Evolutionary conservation across 2,888 invertebrate genomes (phyloP).

Genomic region (Lasioglossum oenotherae): DNA sequence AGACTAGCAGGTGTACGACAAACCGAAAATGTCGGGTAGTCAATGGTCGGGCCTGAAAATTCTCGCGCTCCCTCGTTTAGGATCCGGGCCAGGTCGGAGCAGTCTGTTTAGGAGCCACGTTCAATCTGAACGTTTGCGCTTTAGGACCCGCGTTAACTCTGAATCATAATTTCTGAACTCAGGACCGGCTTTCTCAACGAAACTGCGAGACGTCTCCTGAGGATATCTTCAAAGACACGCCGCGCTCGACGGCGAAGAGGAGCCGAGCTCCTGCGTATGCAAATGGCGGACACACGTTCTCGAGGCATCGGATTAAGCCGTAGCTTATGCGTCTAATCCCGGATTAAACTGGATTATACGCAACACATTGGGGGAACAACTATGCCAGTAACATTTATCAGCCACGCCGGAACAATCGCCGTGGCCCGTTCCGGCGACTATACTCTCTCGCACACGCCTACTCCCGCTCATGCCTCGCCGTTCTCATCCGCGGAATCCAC

Average conservation of each 20-base stretch:
- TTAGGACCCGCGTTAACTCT: too few relatives aligned
- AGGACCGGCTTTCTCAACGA: neutral
- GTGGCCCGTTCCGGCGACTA: slow-evolving; percentile 5
- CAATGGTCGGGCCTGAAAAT: neutral
- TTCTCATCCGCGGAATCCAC: slow-evolving; percentile 27
- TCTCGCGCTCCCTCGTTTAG: too few relatives aligned
- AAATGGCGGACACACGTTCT: slow-evolving; percentile 61
- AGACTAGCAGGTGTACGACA: neutral
- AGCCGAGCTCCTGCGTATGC: slow-evolving; percentile 38
- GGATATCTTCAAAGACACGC: slow-evolving; percentile 14
- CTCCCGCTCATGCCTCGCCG: neutral
- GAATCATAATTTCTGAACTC: neutral
- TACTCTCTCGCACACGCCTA: neutral
- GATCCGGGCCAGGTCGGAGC: too few relatives aligned
- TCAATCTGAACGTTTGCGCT: too few relatives aligned
- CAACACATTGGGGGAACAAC: slow-evolving; percentile 60
- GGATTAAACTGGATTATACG: slow-evolving; percentile 64
- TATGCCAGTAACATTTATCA: slow-evolving; percentile 62
- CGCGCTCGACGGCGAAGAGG: slow-evolving; percentile 10
- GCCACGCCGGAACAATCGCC: slow-evolving; percentile 52
- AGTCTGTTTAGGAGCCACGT: too few relatives aligned
- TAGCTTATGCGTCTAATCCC: slow-evolving; percentile 67
- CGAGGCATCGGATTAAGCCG: slow-evolving; percentile 62
- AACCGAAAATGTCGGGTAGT: neutral
- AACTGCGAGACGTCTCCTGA: slow-evolving; percentile 20